A percentile compares a stretch with the other conserved stretches of the same genome.
Evolutionary conservation across 2,888 invertebrate species (phyloP).

Genomic region (Drosophila barbarae): DNA sequence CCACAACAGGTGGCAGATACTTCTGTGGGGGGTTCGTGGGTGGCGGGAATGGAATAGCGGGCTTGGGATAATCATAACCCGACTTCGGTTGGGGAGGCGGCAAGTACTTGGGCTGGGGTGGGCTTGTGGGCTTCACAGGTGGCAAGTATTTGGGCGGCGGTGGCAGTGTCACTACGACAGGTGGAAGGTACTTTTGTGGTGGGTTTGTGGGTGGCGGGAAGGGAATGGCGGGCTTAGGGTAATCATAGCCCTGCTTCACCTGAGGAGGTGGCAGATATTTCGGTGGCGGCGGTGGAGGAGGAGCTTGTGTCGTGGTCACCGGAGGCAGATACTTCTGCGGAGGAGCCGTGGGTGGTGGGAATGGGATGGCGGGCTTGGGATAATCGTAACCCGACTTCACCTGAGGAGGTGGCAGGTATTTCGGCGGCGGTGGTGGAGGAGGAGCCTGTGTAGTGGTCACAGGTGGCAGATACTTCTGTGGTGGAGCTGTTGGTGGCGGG

Average conservation of each 20-base stretch:
- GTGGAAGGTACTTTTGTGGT: conserved; percentile 36
- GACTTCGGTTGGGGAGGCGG: conserved; percentile 36
- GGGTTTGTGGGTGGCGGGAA: conserved; percentile 44
- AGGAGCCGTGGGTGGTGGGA: conserved; percentile 40
- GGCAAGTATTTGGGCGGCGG: conserved; percentile 55
- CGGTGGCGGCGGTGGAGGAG: conserved; percentile 17
- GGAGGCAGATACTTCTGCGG: conserved; percentile 41
- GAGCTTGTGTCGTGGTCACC: conserved; percentile 42
- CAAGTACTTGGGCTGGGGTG: conserved; percentile 48
- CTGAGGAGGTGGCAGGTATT: conserved; percentile 5
- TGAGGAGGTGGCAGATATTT: conserved; percentile 44
- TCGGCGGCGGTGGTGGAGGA: conserved; percentile 17
- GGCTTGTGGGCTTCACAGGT: conserved; percentile 43
- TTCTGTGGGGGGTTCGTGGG: conserved; percentile 40
- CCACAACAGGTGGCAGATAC: conserved; percentile 45
- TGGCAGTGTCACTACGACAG: conserved; percentile 33
- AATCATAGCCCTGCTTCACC: conserved; percentile 34
- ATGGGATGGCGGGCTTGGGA: conserved; percentile 44
- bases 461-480: conserved; percentile 43
- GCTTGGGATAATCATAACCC: conserved; percentile 53
- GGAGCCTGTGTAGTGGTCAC: conserved; percentile 6
- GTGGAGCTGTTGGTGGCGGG: conserved; percentile 37
- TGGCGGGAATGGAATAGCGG: conserved; percentile 51
- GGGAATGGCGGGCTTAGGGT: conserved; percentile 46
- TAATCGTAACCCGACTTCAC: conserved; percentile 23